phyloP scores from a whole-genome alignment of 2,888 invertebrate species.

The Synergus umbraculus region DNA sequence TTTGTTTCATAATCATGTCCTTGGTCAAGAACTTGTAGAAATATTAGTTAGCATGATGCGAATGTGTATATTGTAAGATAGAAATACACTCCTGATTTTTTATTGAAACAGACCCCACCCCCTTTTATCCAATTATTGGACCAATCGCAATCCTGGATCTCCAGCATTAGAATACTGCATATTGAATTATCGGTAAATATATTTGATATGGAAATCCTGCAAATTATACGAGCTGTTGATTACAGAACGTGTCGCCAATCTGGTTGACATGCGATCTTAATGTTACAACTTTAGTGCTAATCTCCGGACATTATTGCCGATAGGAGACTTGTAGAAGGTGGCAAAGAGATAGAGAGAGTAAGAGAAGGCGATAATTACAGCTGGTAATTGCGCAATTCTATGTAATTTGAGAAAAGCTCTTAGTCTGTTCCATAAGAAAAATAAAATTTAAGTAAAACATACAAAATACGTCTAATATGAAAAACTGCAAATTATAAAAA shows the following conservation, averaged over 20 bases:
- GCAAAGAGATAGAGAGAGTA: not conserved
- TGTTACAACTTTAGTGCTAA: not conserved
- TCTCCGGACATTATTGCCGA: conserved; percentile 17
- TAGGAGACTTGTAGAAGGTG: not conserved
- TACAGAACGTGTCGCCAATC: not conserved
- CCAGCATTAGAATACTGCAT: no score
- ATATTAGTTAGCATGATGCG: not conserved
- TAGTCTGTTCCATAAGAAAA: not conserved
- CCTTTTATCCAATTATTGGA: not conserved
- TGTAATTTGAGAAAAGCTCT: conserved; percentile 8
- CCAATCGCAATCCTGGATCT: not conserved
- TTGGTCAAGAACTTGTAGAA: conserved; percentile 17
- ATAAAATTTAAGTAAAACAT: no score
- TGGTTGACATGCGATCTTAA: not conserved
- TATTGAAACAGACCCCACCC: not conserved
- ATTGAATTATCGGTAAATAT: not conserved
- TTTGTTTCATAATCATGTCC: not conserved
- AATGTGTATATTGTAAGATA: not conserved
- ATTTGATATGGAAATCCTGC: not conserved
- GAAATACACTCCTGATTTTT: not conserved
- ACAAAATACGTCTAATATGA: not conserved
- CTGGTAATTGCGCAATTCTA: not conserved
- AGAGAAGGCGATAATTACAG: not conserved
- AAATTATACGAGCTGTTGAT: not conserved
- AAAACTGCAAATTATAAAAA: no score